Evolutionary conservation across 2,797 vertebrate genomes (phyloP), one percentile per base, ranked within the genome.

Genomic region (Xenentodon cancila): DNA sequence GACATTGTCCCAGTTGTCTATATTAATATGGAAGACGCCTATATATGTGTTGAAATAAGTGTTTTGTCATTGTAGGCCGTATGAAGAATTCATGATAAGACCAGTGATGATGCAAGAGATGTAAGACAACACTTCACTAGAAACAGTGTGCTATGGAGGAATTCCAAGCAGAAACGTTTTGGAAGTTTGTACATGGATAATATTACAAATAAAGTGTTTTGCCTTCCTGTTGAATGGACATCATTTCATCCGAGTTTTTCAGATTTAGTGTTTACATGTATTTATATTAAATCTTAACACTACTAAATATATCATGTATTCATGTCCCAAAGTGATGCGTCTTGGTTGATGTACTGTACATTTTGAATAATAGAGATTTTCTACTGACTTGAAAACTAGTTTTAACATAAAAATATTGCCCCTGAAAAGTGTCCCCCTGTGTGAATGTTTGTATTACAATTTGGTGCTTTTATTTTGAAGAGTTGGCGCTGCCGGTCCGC

Each of bases 121-220:
- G 30, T 11, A 9, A 34, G 1, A 25, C 18, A 59, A 47, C 40
- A 64, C 16, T 27, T 34, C 11, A 18, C 25, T 7, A 59, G 47
- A n/a, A 56, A 59, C 19, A 47, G 18, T 25, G 3, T 53, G n/a
- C n/a, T 34, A 21, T 30, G 22, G 9, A 59, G 16, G 4, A 68
- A 45, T 59, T 53, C 15, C 16, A 58, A 20, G n/a, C 19, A 37
- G 58, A 34, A 15, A 5, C 1, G 5, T 30, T 7, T 46, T 59
- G 5, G 16, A 30, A 34, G 9, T 80, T 77, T 84, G 51, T 54
- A 78, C 70, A 63, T 53, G 52, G 12, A 64, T 45, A 34, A 30
- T 32, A 30, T 8, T 46, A 20, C 42, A 57, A 85, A 81, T 82
- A 84, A 87, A 85, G 7, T 48, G 5, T 68, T 63, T 60, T 68